Evolutionary conservation across 2,797 vertebrate species (phyloP).

Genomic region (Glossophaga mutica): DNA sequence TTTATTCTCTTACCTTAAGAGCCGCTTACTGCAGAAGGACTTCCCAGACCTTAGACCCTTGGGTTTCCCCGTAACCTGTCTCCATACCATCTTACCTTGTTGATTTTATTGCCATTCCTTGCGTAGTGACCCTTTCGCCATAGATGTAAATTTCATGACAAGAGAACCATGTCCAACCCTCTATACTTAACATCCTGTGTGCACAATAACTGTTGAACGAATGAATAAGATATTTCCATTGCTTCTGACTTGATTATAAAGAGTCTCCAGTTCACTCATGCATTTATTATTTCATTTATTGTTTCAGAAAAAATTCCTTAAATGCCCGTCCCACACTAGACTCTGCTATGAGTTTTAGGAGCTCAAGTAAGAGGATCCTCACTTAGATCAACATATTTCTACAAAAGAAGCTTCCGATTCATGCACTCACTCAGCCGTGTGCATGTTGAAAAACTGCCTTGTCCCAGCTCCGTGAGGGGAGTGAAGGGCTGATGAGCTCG

Average conservation of each 20-base stretch:
- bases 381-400: background rate
- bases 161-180: background rate
- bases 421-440: background rate
- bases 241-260: background rate
- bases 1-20: background rate
- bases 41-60: background rate
- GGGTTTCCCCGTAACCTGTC: background rate
- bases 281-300: background rate
- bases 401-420: background rate
- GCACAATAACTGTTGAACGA: background rate
- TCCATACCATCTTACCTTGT: background rate
- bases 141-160: background rate
- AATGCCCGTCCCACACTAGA: background rate
- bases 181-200: background rate
- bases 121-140: background rate
- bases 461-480: background rate
- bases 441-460: background rate
- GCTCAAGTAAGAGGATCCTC: too few species aligned
- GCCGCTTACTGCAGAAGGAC: background rate
- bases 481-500: background rate
- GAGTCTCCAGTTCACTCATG: background rate
- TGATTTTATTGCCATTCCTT: background rate
- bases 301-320: background rate
- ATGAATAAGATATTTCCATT: background rate
- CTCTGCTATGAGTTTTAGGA: background rate